Conservation (phyloP, 2,888 invertebrate species). For the Strigamia crassipes region DNA sequence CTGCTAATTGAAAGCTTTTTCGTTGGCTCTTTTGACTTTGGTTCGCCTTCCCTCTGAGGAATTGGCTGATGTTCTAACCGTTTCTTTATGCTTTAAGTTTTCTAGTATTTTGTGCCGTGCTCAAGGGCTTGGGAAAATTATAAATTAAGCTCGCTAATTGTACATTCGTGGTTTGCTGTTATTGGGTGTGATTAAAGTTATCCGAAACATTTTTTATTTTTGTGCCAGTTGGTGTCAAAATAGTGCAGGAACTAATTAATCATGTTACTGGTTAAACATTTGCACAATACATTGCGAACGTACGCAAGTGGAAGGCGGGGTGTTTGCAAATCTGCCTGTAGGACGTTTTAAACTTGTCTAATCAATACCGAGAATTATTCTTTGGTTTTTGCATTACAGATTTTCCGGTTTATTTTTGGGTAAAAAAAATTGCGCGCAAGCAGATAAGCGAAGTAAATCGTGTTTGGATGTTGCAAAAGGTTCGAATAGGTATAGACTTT, state of each 20-base stretch:
- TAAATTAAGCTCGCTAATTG: not conserved
- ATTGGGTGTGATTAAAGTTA: not conserved
- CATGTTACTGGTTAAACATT: not conserved
- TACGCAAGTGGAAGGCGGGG: not conserved
- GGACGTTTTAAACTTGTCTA: not conserved
- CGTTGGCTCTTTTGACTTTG: not conserved
- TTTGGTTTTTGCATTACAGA: not conserved
- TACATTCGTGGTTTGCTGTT: not conserved
- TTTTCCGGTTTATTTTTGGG: too few species aligned
- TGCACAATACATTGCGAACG: not conserved
- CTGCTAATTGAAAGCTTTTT: slow-evolving; percentile 32
- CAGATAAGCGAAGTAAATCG: too few species aligned
- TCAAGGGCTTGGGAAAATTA: not conserved
- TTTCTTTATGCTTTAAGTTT: not conserved
- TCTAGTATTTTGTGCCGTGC: not conserved
- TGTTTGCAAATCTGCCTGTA: not conserved
- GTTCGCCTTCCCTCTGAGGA: not conserved
- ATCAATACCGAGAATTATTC: not conserved
- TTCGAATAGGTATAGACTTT: too few species aligned
- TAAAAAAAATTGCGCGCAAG: too few species aligned
- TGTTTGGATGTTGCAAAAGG: too few species aligned
- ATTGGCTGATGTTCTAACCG: not conserved
- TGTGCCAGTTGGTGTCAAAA: not conserved
- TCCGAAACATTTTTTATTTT: not conserved
- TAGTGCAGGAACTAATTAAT: slow-evolving; percentile 4